Conservation (phyloP, 2,888 invertebrate species). For the Neoaliturus tenellus region DNA sequence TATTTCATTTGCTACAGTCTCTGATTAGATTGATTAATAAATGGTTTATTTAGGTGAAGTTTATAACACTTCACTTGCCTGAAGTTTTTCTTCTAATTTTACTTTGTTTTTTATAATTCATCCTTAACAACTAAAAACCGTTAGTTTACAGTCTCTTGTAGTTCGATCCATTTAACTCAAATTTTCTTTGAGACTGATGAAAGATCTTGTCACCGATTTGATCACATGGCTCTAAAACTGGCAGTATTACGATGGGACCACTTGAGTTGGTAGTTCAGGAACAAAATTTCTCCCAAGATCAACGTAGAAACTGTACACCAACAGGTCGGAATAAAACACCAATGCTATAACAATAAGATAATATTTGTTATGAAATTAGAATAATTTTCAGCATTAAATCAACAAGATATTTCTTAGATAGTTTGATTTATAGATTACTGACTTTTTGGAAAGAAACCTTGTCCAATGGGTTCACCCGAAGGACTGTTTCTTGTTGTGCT, state of each 20-base stretch:
- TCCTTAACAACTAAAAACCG: not conserved
- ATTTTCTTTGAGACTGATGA: not conserved
- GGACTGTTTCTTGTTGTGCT: too few species aligned
- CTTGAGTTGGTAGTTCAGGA: conserved; percentile 24
- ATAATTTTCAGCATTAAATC: too few species aligned
- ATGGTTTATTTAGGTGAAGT: too few species aligned
- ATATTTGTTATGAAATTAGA: not conserved
- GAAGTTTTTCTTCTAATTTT: too few species aligned
- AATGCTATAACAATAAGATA: conserved; percentile 42
- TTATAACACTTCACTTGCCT: too few species aligned
- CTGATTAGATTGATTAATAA: too few species aligned
- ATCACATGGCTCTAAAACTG: not conserved
- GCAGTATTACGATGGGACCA: conserved; percentile 5
- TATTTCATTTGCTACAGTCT: too few species aligned
- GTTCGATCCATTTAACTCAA: not conserved
- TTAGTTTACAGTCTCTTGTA: too few species aligned
- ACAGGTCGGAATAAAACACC: conserved; percentile 20
- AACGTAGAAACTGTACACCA: conserved; percentile 47
- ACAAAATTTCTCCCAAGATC: conserved; percentile 39
- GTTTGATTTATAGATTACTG: too few species aligned
- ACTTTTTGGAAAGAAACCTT: too few species aligned
- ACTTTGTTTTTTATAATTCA: not conserved
- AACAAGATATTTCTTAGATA: too few species aligned
- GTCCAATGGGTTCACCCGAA: too few species aligned
- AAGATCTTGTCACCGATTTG: not conserved